Percentiles rank a stretch among this genome's conserved stretches.
phyloP scores from a whole-genome alignment of 2,113 vertebrate species.

The Leiothrix lutea region DNA sequence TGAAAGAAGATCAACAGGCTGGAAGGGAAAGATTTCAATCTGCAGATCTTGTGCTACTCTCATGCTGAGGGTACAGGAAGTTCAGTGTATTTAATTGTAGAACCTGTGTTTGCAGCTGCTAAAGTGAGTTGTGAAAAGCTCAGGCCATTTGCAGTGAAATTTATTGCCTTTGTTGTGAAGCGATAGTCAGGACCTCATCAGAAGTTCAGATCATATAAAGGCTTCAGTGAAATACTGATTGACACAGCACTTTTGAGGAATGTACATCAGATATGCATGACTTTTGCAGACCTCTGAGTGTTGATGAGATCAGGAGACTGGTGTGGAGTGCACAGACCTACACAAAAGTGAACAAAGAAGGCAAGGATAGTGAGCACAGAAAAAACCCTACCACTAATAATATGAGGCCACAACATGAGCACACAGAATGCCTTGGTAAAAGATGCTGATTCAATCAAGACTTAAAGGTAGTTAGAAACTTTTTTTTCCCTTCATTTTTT shows the following conservation, averaged over 20 bases:
- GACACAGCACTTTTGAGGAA: background rate
- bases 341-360: background rate
- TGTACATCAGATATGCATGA: fast-evolving
- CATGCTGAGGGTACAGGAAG: background rate
- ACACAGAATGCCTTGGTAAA: background rate
- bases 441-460: background rate
- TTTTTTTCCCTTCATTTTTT: background rate
- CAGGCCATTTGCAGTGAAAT: background rate
- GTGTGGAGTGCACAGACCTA: background rate
- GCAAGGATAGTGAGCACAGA: background rate
- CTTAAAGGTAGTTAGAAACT: background rate
- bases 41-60: background rate
- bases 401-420: background rate
- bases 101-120: background rate
- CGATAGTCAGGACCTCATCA: fast-evolving
- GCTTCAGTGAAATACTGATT: background rate
- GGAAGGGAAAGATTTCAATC: background rate
- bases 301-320: background rate
- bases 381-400: background rate
- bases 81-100: background rate
- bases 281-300: background rate
- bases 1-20: background rate
- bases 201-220: background rate
- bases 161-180: background rate
- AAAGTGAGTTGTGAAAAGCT: background rate